Conservation (phyloP, 2,797 vertebrate species). For the Propithecus perrieri region DNA sequence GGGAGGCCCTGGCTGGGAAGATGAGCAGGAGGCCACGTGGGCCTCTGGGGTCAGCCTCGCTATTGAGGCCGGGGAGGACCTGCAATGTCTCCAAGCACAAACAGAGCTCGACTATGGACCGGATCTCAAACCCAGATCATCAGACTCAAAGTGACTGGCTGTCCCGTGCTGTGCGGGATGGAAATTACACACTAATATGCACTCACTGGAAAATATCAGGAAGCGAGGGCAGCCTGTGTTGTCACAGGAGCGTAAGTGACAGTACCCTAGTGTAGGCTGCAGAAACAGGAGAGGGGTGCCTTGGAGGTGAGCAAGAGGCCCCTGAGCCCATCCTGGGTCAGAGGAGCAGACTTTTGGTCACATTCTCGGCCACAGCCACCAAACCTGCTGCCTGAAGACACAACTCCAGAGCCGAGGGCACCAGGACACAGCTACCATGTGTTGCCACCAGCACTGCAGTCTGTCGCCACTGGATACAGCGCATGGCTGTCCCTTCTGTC, state of each 20-base stretch:
- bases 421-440: too few species aligned
- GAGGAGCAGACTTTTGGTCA: too few species aligned
- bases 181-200: not conserved
- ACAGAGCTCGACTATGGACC: not conserved
- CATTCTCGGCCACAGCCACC: not conserved
- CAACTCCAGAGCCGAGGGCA: too few species aligned
- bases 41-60: too few species aligned
- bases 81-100: not conserved
- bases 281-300: not conserved
- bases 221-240: accelerated
- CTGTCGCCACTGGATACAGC: not conserved
- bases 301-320: not conserved
- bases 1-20: not conserved
- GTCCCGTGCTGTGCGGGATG: not conserved
- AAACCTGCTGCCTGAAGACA: not conserved
- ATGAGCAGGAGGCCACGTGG: accelerated
- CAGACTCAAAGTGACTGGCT: not conserved
- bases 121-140: not conserved
- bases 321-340: not conserved
- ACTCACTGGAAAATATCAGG: not conserved
- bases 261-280: too few species aligned
- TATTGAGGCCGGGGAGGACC: accelerated
- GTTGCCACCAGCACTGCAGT: not conserved
- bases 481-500: not conserved
- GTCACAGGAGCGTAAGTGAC: too few species aligned